Conservation (phyloP, 2,113 vertebrate genomes). For the Cebidichthys violaceus region DNA sequence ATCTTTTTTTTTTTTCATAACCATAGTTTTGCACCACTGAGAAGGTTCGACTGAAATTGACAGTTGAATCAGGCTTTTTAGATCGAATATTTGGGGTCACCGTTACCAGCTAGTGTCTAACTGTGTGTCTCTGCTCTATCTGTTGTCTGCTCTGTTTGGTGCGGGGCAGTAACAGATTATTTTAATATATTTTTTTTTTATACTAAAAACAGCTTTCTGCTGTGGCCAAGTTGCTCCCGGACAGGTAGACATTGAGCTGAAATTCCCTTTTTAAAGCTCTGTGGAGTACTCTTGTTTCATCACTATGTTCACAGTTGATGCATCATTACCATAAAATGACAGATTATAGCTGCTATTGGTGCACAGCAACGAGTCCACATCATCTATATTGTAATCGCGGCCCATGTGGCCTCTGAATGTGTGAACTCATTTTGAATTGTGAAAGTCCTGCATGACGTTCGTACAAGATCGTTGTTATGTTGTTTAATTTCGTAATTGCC, state of each 20-base stretch:
- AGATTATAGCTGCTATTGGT: no score
- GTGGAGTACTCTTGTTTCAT: background rate
- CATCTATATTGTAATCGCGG: no score
- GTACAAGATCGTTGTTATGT: background rate
- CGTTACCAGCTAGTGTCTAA: background rate
- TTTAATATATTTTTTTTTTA: background rate
- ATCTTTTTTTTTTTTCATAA: background rate
- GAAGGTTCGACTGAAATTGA: background rate
- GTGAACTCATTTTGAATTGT: background rate
- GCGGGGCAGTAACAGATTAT: background rate
- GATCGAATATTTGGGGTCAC: no score
- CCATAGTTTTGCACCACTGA: no score
- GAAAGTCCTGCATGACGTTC: background rate
- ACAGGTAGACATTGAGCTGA: background rate
- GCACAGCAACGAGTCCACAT: background rate
- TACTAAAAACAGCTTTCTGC: background rate
- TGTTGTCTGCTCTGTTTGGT: no score
- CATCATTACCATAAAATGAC: background rate
- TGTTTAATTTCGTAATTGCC: conserved; percentile 15
- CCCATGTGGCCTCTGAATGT: background rate
- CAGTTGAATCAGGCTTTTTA: no score
- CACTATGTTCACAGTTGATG: background rate
- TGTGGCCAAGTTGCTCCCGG: background rate
- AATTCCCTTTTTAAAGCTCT: background rate
- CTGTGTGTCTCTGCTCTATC: background rate